These are phyloP conservation scores for Acridotheres tristis DNA, from an alignment of 2,797 vertebrate genomes.

Conservation along the genomic window DNA sequence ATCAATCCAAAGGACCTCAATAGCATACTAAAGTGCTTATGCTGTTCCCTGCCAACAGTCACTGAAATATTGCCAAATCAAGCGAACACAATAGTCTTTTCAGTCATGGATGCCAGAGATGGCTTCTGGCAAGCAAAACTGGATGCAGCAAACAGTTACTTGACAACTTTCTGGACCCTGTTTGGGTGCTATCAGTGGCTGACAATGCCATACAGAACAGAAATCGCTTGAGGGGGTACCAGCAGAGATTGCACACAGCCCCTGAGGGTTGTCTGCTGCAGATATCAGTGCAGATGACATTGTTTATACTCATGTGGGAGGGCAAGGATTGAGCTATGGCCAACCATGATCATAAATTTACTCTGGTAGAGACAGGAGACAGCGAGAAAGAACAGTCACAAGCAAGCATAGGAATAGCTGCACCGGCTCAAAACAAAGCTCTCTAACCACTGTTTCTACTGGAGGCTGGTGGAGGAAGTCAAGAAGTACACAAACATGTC, in stretches of 20 bases:
- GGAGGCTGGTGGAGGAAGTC: not conserved
- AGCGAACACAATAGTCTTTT: slow-evolving; percentile 62
- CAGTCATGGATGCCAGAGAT: slow-evolving; percentile 56
- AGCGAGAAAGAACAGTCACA: not conserved
- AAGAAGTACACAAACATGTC: not conserved
- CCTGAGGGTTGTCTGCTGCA: slow-evolving; percentile 65
- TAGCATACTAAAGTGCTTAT: slow-evolving; percentile 57
- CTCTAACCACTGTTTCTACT: not conserved
- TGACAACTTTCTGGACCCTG: slow-evolving; percentile 71
- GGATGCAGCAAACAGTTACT: slow-evolving; percentile 61
- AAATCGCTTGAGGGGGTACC: slow-evolving; percentile 59
- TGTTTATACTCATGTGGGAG: slow-evolving; percentile 49
- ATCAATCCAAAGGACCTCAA: slow-evolving; percentile 68
- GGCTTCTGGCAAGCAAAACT: slow-evolving; percentile 64
- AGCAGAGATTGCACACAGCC: slow-evolving; percentile 58
- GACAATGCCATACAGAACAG: slow-evolving; percentile 55
- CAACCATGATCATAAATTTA: slow-evolving; percentile 33
- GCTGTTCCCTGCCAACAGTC: slow-evolving; percentile 59
- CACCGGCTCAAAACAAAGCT: not conserved
- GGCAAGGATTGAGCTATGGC: slow-evolving; percentile 50
- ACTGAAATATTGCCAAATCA: slow-evolving; percentile 69
- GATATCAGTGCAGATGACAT: slow-evolving; percentile 60
- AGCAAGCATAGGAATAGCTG: not conserved
- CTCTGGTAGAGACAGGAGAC: slow-evolving; percentile 5
- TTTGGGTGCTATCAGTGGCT: slow-evolving; percentile 71